Evolutionary conservation across 1,140 invertebrate genomes (phyloP), one percentile per base, ranked within the genome.

Genomic region (Diorhabda elongata): DNA sequence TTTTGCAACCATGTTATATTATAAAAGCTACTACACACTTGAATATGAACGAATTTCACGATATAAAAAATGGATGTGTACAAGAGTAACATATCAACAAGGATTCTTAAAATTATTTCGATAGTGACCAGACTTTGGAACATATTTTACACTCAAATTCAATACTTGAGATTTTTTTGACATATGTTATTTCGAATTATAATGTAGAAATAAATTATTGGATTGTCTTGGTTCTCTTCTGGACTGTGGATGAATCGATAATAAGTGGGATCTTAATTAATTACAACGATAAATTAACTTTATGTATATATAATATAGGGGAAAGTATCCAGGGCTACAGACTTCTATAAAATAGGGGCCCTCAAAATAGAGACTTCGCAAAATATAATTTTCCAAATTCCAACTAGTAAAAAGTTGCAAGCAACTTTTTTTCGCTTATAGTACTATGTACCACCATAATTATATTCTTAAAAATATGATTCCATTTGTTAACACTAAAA

Each of bases 1-100:
- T 11, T 47, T 62, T 62, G 61, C 61, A 62, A 47, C 61, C 43
- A 62, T 62, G 44, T 62, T 62, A 62, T 62, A 62, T 62, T 62
- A 42, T 62, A 62, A 62, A 62, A 7, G 6, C 9, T n/a, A 42
- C 42, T 44, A 42, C 42, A 44, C 43, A 44, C 43, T n/a, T 44
- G 42, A 26, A 8, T 44, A 62, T 62, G 42, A 44, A 11, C 5
- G 43, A 62, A n/a, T 44, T 62, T 62, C 61, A 44, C n/a, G 44
- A 62, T 62, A 42, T 62, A 52, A 52, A 52, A 52, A 52, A 52
- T 52, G 47, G 47, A 52, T n/a, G 6, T 52, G 47, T n/a, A 52
- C 47, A n/a, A 52, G 47, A 52, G 26, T 26, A 26, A 26, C 26
- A 26, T 1, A 26, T 26, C 26, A 26, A 26, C 26, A 26, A 26